These are phyloP conservation scores for Murina feae DNA, from an alignment of 2,113 vertebrate genomes.

Conservation along the genomic window DNA sequence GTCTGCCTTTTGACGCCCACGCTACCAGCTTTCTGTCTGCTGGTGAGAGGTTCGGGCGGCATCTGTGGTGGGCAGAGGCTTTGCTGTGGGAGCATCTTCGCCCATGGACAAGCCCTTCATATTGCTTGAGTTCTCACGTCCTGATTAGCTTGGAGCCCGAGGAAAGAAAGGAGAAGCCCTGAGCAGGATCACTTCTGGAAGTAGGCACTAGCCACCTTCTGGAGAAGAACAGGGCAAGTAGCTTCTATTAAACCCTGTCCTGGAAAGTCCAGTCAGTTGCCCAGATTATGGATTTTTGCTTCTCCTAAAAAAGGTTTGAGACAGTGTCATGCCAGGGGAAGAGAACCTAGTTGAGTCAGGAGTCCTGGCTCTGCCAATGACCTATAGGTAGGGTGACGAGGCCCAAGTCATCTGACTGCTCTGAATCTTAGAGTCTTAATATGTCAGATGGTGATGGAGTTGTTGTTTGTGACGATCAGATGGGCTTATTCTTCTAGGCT, in stretches of 20 bases:
- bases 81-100: neutral
- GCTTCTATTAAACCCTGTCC: neutral
- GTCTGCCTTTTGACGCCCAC: constrained; percentile 6
- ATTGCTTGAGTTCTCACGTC: neutral
- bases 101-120: neutral
- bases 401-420: neutral
- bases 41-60: neutral
- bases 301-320: neutral
- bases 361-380: neutral
- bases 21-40: neutral
- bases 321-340: neutral
- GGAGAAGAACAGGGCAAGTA: neutral
- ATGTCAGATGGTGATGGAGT: neutral
- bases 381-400: neutral
- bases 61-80: neutral
- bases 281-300: neutral
- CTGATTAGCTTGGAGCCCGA: neutral
- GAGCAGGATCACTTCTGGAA: neutral
- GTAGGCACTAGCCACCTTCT: neutral
- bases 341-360: neutral
- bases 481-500: neutral
- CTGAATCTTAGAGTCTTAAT: neutral
- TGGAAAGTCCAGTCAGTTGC: neutral
- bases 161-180: neutral
- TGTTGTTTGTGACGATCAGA: neutral